phyloP scores from a whole-genome alignment of 2,113 vertebrate species.

The Pterocles orientalis region DNA sequence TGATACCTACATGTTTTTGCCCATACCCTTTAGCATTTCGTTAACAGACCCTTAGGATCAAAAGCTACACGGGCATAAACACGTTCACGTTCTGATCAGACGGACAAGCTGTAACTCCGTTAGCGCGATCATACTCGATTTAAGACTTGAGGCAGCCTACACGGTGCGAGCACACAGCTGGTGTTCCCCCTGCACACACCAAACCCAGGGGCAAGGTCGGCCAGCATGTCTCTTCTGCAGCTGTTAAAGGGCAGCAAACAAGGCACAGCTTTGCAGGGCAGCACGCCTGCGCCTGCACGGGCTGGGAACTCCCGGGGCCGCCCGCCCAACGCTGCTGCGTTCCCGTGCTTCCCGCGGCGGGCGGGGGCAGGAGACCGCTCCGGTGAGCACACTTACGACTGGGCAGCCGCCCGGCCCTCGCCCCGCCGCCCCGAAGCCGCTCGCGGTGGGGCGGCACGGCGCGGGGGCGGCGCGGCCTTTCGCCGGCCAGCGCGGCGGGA shows the following conservation, averaged over 20 bases:
- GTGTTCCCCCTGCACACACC: accelerated
- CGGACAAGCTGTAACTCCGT: accelerated
- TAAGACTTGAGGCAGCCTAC: accelerated
- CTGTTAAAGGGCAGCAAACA: accelerated
- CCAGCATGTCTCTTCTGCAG: accelerated
- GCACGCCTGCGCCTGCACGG: neutral
- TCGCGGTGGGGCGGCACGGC: no score
- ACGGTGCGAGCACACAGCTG: accelerated
- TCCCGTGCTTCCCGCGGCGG: accelerated
- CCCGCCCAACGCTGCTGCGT: accelerated
- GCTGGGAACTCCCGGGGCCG: neutral
- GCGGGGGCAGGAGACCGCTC: neutral
- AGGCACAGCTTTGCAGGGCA: accelerated
- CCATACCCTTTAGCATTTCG: no score
- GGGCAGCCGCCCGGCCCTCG: neutral
- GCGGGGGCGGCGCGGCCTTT: neutral
- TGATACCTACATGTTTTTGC: accelerated
- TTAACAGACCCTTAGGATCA: accelerated
- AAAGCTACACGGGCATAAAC: accelerated
- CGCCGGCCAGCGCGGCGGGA: no score
- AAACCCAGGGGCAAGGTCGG: accelerated
- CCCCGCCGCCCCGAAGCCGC: neutral
- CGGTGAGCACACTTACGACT: no score
- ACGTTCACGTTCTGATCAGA: accelerated
- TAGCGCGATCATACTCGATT: accelerated